These are phyloP conservation scores for Ariopsis seemanni DNA, from an alignment of 2,113 vertebrate species.

Conservation along the genomic window DNA sequence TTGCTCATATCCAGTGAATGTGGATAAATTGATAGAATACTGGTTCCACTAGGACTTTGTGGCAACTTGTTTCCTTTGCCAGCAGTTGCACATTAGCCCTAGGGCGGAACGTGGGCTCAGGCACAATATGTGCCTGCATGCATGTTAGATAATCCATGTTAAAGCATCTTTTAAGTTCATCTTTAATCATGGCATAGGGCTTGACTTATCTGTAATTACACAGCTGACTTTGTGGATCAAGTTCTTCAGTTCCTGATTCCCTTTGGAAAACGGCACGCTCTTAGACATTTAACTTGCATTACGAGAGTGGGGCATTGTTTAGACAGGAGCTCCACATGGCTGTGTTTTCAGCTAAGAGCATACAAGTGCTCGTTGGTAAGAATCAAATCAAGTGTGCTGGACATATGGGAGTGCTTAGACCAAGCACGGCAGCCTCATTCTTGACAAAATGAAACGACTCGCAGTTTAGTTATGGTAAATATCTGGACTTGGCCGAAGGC, in stretches of 20 bases:
- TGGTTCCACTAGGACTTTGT: background rate
- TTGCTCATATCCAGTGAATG: too few species aligned
- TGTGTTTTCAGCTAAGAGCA: slow-evolving; percentile 33
- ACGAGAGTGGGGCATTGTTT: slow-evolving; percentile 24
- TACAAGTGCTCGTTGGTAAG: slow-evolving; percentile 17
- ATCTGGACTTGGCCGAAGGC: slow-evolving; percentile 50
- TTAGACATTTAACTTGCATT: slow-evolving; percentile 3
- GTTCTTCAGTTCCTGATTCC: background rate
- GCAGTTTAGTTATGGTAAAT: slow-evolving; percentile 56
- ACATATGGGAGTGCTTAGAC: slow-evolving; percentile 58
- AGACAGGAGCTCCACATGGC: slow-evolving; percentile 37
- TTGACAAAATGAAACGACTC: slow-evolving; percentile 46
- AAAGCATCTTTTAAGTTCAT: background rate
- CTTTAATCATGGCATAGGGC: background rate
- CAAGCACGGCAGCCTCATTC: slow-evolving; percentile 48
- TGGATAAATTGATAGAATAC: too few species aligned
- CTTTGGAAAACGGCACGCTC: background rate
- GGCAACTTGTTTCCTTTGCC: background rate
- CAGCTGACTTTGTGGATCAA: slow-evolving; percentile 1
- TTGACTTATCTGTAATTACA: slow-evolving; percentile 8
- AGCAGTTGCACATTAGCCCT: background rate
- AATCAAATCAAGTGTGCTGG: slow-evolving; percentile 45
- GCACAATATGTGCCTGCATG: background rate
- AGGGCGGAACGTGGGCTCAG: background rate
- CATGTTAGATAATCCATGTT: background rate